Evolutionary conservation across 2,888 invertebrate species (phyloP).

Genomic region (Epinotia nisella): DNA sequence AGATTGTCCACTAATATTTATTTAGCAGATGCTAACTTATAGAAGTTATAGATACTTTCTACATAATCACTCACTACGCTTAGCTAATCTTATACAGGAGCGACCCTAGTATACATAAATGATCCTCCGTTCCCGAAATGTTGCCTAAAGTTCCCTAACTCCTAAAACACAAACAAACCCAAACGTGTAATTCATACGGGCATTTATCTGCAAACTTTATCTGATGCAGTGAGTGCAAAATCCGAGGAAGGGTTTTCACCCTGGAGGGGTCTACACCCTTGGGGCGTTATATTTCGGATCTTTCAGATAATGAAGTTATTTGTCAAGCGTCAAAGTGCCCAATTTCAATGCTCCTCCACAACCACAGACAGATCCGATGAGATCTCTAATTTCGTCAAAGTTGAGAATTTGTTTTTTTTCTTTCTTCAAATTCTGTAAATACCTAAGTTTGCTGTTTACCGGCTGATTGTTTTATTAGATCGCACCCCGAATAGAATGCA

Average conservation of each 20-base stretch:
- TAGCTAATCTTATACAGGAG: too few species aligned
- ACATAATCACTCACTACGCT: too few species aligned
- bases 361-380: slow-evolving; percentile 11
- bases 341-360: slow-evolving; percentile 7
- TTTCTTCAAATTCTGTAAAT: neutral
- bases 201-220: too few species aligned
- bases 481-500: neutral
- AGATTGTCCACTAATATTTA: too few species aligned
- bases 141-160: too few species aligned
- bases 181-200: too few species aligned
- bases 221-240: neutral
- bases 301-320: slow-evolving; percentile 8
- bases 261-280: neutral
- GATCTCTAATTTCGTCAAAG: slow-evolving; percentile 4
- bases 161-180: too few species aligned
- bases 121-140: too few species aligned
- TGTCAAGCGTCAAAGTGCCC: slow-evolving; percentile 7
- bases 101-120: too few species aligned
- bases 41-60: too few species aligned
- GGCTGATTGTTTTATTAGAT: slow-evolving; percentile 9
- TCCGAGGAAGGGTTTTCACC: neutral
- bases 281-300: neutral
- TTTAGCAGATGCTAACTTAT: too few species aligned
- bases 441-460: neutral
- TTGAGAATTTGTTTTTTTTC: neutral